These are phyloP conservation scores for Lethrus apterus DNA, from an alignment of 1,140 invertebrate genomes.

Conservation along the genomic window DNA sequence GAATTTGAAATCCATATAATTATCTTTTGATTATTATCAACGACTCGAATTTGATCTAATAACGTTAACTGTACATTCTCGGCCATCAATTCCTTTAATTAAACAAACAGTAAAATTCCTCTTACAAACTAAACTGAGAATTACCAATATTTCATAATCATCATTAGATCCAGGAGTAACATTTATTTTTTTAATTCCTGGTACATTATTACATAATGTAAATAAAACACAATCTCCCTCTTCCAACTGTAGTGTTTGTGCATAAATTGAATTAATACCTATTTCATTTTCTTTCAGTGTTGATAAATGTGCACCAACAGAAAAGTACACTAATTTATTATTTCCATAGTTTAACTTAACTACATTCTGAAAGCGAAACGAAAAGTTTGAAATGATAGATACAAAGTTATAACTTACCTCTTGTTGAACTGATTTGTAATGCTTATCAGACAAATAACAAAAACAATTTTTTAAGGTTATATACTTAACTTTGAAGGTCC, in stretches of 20 bases:
- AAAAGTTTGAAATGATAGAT: not conserved
- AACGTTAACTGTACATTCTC: slow-evolving; percentile 47
- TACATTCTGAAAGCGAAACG: slow-evolving; percentile 27
- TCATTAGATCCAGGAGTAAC: slow-evolving; percentile 27
- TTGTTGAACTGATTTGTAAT: slow-evolving; percentile 13
- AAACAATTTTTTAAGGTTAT: slow-evolving; percentile 34
- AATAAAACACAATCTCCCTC: slow-evolving; percentile 29
- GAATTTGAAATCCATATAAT: slow-evolving; percentile 50
- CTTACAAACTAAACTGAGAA: slow-evolving; percentile 9
- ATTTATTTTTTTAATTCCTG: slow-evolving; percentile 29
- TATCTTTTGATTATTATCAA: slow-evolving; percentile 46
- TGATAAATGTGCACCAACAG: slow-evolving; percentile 20
- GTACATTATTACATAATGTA: slow-evolving; percentile 22
- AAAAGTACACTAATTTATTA: slow-evolving; percentile 30
- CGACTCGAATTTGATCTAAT: slow-evolving; percentile 47
- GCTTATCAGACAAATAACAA: slow-evolving; percentile 24
- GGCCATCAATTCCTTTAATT: slow-evolving; percentile 48
- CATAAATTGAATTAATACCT: slow-evolving; percentile 33
- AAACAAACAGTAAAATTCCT: slow-evolving; percentile 13
- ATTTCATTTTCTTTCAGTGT: slow-evolving; percentile 28
- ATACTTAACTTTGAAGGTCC: slow-evolving; percentile 33
- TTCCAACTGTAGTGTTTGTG: slow-evolving; percentile 28
- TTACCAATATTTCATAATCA: slow-evolving; percentile 38
- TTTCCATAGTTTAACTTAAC: slow-evolving; percentile 27
- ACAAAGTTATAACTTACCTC: slow-evolving; percentile 23